Conservation (phyloP, 2,888 invertebrate species). For the Osmoderma eremita region DNA sequence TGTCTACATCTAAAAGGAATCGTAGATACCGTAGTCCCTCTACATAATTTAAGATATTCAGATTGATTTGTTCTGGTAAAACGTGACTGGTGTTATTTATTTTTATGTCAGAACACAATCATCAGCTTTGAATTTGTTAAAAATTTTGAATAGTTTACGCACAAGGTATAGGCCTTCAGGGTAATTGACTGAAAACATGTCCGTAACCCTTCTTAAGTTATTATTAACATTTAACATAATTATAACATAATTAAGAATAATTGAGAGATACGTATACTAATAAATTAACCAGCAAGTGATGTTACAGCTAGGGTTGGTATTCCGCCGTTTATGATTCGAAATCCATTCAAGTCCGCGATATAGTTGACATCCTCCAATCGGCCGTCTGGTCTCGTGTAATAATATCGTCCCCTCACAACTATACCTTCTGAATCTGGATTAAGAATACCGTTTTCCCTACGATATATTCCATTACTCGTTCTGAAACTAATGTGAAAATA, state of each 20-base stretch:
- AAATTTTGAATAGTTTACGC: no score
- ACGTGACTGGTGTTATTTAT: no score
- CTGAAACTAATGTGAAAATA: slow-evolving; percentile 14
- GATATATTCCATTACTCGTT: slow-evolving; percentile 31
- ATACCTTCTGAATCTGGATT: slow-evolving; percentile 31
- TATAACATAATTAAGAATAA: background rate
- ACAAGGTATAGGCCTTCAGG: no score
- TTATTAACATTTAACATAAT: no score
- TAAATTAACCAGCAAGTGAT: slow-evolving; percentile 33
- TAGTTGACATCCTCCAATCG: slow-evolving; percentile 21
- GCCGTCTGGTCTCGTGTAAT: slow-evolving; percentile 33
- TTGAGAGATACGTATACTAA: background rate
- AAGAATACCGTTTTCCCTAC: slow-evolving; percentile 16
- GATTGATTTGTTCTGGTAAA: no score
- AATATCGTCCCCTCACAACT: slow-evolving; percentile 29
- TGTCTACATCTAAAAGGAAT: no score
- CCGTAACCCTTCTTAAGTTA: no score
- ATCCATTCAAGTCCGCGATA: slow-evolving; percentile 36
- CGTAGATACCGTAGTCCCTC: no score
- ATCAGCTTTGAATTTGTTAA: no score
- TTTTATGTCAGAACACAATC: no score
- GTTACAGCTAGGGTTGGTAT: slow-evolving; percentile 32
- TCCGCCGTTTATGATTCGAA: slow-evolving; percentile 13
- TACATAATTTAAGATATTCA: no score
- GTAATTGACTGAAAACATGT: no score